phyloP scores from a whole-genome alignment of 1,140 invertebrate genomes.

The Antheraea mylitta region DNA sequence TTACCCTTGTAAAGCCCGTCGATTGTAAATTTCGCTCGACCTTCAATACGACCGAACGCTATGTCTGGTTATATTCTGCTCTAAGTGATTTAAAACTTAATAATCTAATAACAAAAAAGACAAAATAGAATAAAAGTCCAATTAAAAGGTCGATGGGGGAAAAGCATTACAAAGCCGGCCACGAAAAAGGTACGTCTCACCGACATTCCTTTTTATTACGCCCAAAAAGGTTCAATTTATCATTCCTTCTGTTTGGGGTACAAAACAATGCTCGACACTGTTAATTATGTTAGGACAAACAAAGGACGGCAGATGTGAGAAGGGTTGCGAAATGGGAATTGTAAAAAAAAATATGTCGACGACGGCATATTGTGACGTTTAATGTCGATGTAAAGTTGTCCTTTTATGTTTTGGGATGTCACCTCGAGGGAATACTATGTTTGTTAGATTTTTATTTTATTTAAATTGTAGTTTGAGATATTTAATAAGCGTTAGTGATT shows the following conservation, averaged over 20 bases:
- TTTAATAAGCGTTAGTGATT: background rate
- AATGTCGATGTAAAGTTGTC: slow-evolving; percentile 3
- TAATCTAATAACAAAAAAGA: background rate
- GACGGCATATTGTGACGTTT: slow-evolving; percentile 15
- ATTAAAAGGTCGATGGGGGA: slow-evolving; percentile 11
- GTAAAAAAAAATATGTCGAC: slow-evolving; percentile 13
- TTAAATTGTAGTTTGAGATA: background rate
- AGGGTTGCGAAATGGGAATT: slow-evolving; percentile 17
- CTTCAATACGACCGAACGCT: background rate
- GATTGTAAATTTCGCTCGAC: no score
- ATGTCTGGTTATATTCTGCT: background rate
- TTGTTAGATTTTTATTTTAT: background rate
- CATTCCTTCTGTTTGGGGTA: slow-evolving; percentile 16
- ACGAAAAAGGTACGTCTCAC: slow-evolving; percentile 2
- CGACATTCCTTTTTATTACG: slow-evolving; percentile 2
- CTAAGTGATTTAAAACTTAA: background rate
- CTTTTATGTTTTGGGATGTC: slow-evolving; percentile 3
- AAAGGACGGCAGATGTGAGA: slow-evolving; percentile 16
- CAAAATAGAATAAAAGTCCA: slow-evolving; percentile 13
- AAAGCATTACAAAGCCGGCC: slow-evolving; percentile 12
- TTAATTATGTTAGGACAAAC: slow-evolving; percentile 22
- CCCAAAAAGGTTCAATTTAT: slow-evolving; percentile 19
- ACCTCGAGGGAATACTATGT: background rate
- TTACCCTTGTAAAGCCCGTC: no score
- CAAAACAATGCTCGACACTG: slow-evolving; percentile 19